Evolutionary conservation across 1,140 invertebrate genomes (phyloP).

Genomic region (Drosophila oshimai): DNA sequence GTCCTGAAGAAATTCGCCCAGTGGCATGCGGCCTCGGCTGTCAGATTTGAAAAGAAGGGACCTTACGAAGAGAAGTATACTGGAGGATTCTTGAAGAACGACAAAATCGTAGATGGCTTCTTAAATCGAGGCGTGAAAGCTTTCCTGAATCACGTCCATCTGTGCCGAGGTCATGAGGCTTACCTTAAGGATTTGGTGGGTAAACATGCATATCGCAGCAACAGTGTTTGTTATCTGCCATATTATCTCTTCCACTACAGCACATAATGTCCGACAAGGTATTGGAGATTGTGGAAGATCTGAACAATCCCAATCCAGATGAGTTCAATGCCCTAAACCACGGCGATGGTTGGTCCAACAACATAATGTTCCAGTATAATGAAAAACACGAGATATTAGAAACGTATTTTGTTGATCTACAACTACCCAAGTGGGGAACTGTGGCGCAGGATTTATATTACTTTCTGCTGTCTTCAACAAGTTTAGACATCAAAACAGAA

Average conservation of each 20-base stretch:
- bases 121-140: not conserved
- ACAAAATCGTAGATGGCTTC: not conserved
- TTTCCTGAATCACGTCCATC: constrained; percentile 19
- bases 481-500: constrained; percentile 43
- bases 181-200: constrained; percentile 50
- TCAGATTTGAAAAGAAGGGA: constrained; percentile 83
- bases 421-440: constrained; percentile 58
- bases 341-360: constrained; percentile 84
- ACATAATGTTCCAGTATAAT: constrained; percentile 86
- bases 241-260: not conserved
- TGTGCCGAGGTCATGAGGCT: constrained; percentile 32
- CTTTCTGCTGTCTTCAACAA: constrained; percentile 61
- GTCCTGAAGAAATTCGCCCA: constrained; percentile 84
- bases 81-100: constrained; percentile 23
- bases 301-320: constrained; percentile 61
- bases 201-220: too few species aligned
- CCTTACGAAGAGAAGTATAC: constrained; percentile 36
- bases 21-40: constrained; percentile 84
- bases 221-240: too few species aligned
- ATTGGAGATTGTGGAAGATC: not conserved
- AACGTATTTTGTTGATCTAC: constrained; percentile 61
- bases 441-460: constrained; percentile 75
- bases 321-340: constrained; percentile 86
- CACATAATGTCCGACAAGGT: constrained; percentile 17
- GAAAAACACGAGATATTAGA: constrained; percentile 58